These are phyloP conservation scores for Esox masquinongy DNA, from an alignment of 2,797 vertebrate genomes.

Conservation along the genomic window DNA sequence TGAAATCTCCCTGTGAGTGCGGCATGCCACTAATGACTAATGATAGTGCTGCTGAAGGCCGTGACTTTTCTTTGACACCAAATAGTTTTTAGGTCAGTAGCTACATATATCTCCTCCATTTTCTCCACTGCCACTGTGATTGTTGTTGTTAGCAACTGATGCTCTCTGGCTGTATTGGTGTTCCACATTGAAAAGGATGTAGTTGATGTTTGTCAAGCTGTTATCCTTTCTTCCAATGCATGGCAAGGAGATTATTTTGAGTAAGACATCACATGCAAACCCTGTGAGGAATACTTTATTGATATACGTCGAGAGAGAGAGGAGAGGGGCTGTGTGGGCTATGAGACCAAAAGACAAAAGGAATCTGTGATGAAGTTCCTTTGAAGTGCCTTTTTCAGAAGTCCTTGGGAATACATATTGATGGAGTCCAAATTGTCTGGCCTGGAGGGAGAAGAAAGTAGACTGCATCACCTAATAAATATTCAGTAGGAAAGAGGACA, in stretches of 20 bases:
- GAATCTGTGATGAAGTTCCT: slow-evolving; percentile 96
- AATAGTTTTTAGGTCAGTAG: slow-evolving; percentile 23
- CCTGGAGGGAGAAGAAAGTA: slow-evolving; percentile 88
- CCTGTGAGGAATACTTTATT: slow-evolving; percentile 89
- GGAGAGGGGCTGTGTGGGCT: slow-evolving; percentile 43
- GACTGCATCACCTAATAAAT: slow-evolving; percentile 90
- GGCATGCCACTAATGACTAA: slow-evolving; percentile 49
- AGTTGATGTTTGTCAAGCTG: slow-evolving; percentile 26
- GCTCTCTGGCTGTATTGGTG: background rate
- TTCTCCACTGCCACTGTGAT: background rate
- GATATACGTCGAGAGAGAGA: slow-evolving; percentile 82
- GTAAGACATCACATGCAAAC: slow-evolving; percentile 87
- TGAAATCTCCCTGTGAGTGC: slow-evolving; percentile 33
- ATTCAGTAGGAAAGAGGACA: slow-evolving; percentile 86
- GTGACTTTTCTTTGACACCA: slow-evolving; percentile 34
- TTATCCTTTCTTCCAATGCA: slow-evolving; percentile 17
- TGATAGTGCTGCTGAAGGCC: slow-evolving; percentile 33
- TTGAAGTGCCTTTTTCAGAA: slow-evolving; percentile 97
- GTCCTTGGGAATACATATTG: slow-evolving; percentile 97
- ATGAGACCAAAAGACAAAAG: slow-evolving; percentile 90
- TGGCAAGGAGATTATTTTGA: slow-evolving; percentile 75
- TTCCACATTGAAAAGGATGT: slow-evolving; percentile 1
- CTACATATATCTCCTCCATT: slow-evolving; percentile 23
- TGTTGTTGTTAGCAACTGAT: slow-evolving; percentile 3
- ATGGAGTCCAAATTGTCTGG: slow-evolving; percentile 98